A percentile compares a stretch with the other conserved stretches of the same genome.
Conservation (phyloP, 2,888 invertebrate species). For the Homarus gammarus region DNA sequence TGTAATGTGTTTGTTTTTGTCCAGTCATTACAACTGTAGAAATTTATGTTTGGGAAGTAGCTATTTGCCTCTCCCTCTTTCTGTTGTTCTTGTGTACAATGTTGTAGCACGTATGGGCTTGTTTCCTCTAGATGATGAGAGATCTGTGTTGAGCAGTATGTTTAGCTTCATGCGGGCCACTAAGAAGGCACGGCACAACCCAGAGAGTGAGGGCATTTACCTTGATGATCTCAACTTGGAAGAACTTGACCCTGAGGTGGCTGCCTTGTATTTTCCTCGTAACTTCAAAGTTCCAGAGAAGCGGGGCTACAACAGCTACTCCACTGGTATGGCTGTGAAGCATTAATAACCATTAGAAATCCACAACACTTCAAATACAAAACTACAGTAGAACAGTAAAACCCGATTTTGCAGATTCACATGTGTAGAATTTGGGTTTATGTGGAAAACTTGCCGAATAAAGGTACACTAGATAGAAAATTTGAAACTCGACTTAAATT, state of each 20-base stretch:
- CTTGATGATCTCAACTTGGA: conserved; percentile 94
- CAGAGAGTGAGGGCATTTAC: conserved; percentile 90
- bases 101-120: conserved; percentile 26
- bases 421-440: too few species aligned
- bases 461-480: too few species aligned
- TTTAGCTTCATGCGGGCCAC: conserved; percentile 94
- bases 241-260: conserved; percentile 94
- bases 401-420: too few species aligned
- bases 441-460: too few species aligned
- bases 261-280: conserved; percentile 89
- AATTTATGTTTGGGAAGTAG: too few species aligned
- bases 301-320: conserved; percentile 41
- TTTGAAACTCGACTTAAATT: too few species aligned
- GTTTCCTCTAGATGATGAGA: conserved; percentile 79
- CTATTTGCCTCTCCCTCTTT: too few species aligned
- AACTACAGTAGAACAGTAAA: too few species aligned
- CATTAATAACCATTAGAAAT: neutral
- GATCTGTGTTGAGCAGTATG: conserved; percentile 93
- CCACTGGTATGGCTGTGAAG: conserved; percentile 39
- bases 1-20: too few species aligned
- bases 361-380: too few species aligned
- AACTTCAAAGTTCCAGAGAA: conserved; percentile 68
- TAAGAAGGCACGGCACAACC: conserved; percentile 80
- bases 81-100: neutral
- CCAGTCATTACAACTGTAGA: too few species aligned